Base-by-base conservation (phyloP, 1,140 invertebrate genomes). In the Drosophila miranda region DNA sequence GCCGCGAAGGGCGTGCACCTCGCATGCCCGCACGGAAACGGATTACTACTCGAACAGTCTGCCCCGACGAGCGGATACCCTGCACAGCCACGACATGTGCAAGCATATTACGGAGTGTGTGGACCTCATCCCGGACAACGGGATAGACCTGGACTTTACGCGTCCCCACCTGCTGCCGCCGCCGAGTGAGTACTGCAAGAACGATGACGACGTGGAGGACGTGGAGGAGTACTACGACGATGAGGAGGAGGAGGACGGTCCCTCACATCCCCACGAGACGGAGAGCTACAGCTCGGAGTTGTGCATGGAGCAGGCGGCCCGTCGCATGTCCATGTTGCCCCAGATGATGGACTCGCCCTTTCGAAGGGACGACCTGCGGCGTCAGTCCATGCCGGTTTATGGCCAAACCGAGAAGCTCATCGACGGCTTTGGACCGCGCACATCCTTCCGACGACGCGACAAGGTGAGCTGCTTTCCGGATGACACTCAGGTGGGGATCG, bases 1-100 rank as follows among this genome's bases (percentile, higher is more conserved):
- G 56, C 90, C 90, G 0, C 60, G 90, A 0, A 64, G 88, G 1
- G 56, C 86, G 2, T 91, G 90, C 45, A 78, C 75, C 46, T 89
- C 88, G 41, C 90, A 90, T 43, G 76, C 66, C 11, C 77, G 76
- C 14, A 73, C 72, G 50, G 86, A 89, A 23, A 78, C 78, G 38
- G 89, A 91, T 16, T 90, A 75, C 62, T 84, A 76, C n/a, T 87
- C 89, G 3, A 77, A 90, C 23, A 91, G 90, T 51, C 50, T 91
- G 63, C 90, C 90, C 0, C 59, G 90, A 1, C 54, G 70, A 1
- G 46, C 80, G 38, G 84, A 89, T 8, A 59, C 69, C 0, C 52
- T 77, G 42, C 82, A 89, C 38, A 52, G 55, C 8, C 86, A 90
- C 41, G 88, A 90, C 21, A 68, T 89, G n/a, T 90, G 89, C 49